Base-by-base conservation (phyloP, 2,888 invertebrate species). In the Halictus quadricinctus region DNA sequence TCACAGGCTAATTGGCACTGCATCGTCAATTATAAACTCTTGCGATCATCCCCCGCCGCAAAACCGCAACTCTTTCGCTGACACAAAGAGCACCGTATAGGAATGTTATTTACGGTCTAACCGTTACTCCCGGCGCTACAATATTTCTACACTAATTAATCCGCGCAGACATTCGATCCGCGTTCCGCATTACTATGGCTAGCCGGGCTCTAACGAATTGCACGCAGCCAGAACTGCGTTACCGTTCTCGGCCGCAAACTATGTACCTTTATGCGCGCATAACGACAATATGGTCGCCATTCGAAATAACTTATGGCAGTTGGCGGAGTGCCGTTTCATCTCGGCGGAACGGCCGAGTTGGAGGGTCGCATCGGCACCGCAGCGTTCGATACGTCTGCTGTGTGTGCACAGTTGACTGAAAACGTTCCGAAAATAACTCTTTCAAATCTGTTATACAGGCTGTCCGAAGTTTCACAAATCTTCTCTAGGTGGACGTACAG, bases 321-420 rank as follows among this genome's bases (percentile, higher is more conserved):
- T 25, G n/a, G 80, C n/a, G 13, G 60, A 80, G 36, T 64, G 48
- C 41, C 64, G 25, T 76, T 86, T 70, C 77, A 82, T 86, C 72
- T 81, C 48, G 66, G 41, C 46, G 36, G 13, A 54, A 10, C 60
- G 13, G 60, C 6, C 1, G 60, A 1, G 13, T 5, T 60, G 50
- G 7, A 0, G 46, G 46, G 69, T 21, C 25, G 36, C 21, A 58
- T 36, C 36, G 60, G 66, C 21, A 64, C 72, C 72, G 46, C 60
- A 60, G 75, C 72, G 72, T 54, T 72, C 72, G 60, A 78, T 80
- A 79, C 83, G 81, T 83, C 76, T 46, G 15, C 66, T 50, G 36
- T 36, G 5, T 36, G 36, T 0, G 36, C 36, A 36, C 36, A 36
- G n/a, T 70, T 77, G 85, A 48, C 46, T 13, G 46, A 48, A 48